A percentile compares a stretch with the other conserved stretches of the same genome.
phyloP scores from a whole-genome alignment of 2,797 vertebrate species.

The Enoplosus armatus region DNA sequence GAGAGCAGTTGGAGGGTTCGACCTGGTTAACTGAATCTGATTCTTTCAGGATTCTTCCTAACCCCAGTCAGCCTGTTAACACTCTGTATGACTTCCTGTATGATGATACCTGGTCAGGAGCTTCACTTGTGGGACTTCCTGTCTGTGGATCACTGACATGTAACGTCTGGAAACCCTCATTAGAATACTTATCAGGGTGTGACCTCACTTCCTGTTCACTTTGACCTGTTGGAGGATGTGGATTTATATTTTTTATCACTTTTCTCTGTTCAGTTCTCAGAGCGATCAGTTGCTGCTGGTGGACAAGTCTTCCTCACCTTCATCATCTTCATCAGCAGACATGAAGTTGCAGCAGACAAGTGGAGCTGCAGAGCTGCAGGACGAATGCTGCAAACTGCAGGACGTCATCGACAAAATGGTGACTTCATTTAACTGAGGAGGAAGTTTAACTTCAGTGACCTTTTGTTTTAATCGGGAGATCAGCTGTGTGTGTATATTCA shows the following conservation, averaged over 20 bases:
- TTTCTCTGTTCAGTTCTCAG: conserved; percentile 26
- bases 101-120: background rate
- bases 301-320: background rate
- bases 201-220: background rate
- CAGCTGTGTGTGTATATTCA: too few relatives aligned
- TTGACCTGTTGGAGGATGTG: background rate
- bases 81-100: too few relatives aligned
- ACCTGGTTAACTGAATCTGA: too few relatives aligned
- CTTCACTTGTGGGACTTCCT: background rate
- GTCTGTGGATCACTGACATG: background rate
- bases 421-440: background rate
- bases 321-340: conserved; percentile 24
- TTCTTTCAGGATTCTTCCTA: too few relatives aligned
- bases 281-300: background rate
- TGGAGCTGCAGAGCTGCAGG: conserved; percentile 71
- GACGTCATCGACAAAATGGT: conserved; percentile 88
- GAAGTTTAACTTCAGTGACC: too few relatives aligned
- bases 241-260: too few relatives aligned
- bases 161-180: too few relatives aligned
- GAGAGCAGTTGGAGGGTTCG: too few relatives aligned
- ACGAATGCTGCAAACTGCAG: conserved; percentile 85
- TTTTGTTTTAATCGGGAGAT: too few relatives aligned
- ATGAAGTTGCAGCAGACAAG: conserved; percentile 49
- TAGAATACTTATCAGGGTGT: background rate
- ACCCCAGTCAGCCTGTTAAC: too few relatives aligned